Evolutionary conservation across 2,113 vertebrate genomes (phyloP).

Genomic region (Hydropotes inermis): DNA sequence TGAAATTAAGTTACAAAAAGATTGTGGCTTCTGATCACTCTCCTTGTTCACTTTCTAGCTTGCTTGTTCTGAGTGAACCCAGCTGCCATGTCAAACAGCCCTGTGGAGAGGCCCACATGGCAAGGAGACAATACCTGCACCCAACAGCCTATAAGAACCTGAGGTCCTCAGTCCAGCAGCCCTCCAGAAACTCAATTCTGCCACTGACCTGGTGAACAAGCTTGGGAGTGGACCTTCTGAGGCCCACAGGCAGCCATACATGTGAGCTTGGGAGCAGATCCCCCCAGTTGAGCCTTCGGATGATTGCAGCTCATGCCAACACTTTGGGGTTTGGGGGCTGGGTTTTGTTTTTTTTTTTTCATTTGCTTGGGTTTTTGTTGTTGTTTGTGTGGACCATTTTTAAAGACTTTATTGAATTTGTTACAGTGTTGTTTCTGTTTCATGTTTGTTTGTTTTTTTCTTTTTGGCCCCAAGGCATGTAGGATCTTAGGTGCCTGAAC

Average conservation of each 20-base stretch:
- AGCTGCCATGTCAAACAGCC: background rate
- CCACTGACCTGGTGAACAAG: background rate
- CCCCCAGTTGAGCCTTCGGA: background rate
- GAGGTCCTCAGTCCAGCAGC: background rate
- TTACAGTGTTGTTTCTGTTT: background rate
- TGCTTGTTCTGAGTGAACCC: background rate
- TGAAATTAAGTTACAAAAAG: background rate
- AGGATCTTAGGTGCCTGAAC: background rate
- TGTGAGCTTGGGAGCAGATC: background rate
- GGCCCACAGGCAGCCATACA: background rate
- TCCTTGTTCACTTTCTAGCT: background rate
- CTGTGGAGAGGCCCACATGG: background rate
- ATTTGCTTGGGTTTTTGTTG: background rate
- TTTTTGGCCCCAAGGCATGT: background rate
- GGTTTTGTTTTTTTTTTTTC: background rate
- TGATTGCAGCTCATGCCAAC: background rate
- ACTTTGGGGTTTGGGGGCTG: background rate
- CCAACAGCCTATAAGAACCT: background rate
- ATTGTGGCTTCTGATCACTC: background rate
- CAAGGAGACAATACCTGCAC: background rate
- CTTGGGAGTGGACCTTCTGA: background rate
- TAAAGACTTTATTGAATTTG: background rate
- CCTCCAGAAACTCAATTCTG: background rate
- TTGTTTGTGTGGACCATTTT: background rate
- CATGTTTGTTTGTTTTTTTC: background rate